A percentile compares a stretch with the other conserved stretches of the same genome.
Conservation (phyloP, 2,888 invertebrate genomes). For the Pollenia amentaria region DNA sequence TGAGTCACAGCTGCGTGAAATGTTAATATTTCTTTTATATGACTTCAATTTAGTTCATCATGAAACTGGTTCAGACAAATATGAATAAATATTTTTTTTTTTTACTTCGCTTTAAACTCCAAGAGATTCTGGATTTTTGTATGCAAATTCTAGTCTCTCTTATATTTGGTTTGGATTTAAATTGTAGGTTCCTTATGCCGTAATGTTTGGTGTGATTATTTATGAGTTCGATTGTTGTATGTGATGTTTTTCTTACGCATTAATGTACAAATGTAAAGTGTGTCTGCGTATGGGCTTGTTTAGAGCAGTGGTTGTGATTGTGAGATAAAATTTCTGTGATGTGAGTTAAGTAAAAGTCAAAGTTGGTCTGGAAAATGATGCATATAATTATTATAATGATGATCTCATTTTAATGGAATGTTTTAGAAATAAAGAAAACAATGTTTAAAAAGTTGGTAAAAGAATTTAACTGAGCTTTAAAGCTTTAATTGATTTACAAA, state of each 20-base stretch:
- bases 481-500: neutral
- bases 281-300: slow-evolving; percentile 40
- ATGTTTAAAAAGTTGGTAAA: neutral
- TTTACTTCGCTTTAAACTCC: neutral
- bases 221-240: slow-evolving; percentile 66
- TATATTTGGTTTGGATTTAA: slow-evolving; percentile 5
- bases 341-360: slow-evolving; percentile 11
- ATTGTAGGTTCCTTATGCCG: neutral
- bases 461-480: neutral
- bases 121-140: slow-evolving; percentile 35
- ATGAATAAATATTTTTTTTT: neutral
- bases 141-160: slow-evolving; percentile 59
- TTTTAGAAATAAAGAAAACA: neutral
- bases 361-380: slow-evolving; percentile 42
- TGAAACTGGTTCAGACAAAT: slow-evolving; percentile 43
- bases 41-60: slow-evolving; percentile 45
- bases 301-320: slow-evolving; percentile 35
- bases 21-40: slow-evolving; percentile 37
- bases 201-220: slow-evolving; percentile 65
- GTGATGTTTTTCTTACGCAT: slow-evolving; percentile 59
- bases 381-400: slow-evolving; percentile 58
- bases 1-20: slow-evolving; percentile 63
- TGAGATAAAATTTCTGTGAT: slow-evolving; percentile 42
- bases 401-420: slow-evolving; percentile 69
- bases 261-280: slow-evolving; percentile 1